phyloP scores from a whole-genome alignment of 2,888 invertebrate species.

The Neuroscelio doddi region DNA sequence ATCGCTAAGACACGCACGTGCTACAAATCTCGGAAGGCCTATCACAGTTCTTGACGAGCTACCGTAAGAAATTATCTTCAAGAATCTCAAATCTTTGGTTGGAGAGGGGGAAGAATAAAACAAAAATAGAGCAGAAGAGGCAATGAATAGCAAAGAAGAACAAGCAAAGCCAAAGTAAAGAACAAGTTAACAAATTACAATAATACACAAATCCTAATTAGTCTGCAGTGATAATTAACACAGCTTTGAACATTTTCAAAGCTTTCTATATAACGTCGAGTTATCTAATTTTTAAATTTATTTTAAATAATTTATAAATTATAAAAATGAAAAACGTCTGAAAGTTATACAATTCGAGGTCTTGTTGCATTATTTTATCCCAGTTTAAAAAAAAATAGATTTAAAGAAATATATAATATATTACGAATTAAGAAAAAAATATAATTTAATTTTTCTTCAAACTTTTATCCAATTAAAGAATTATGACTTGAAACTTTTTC shows the following conservation, averaged over 20 bases:
- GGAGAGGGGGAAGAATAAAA: slow-evolving; percentile 31
- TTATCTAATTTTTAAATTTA: too few relatives aligned
- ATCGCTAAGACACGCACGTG: slow-evolving; percentile 65
- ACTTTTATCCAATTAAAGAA: too few relatives aligned
- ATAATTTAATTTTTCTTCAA: too few relatives aligned
- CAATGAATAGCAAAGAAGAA: slow-evolving; percentile 23
- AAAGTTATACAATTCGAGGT: too few relatives aligned
- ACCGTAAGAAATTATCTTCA: slow-evolving; percentile 62
- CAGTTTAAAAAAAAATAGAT: too few relatives aligned
- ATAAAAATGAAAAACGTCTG: neutral
- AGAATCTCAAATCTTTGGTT: slow-evolving; percentile 52
- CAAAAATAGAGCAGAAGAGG: slow-evolving; percentile 35
- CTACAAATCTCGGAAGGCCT: slow-evolving; percentile 61
- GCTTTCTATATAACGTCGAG: too few relatives aligned
- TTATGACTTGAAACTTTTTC: too few relatives aligned
- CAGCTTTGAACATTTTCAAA: too few relatives aligned
- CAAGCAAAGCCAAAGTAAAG: neutral
- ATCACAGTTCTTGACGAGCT: slow-evolving; percentile 58
- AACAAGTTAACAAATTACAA: neutral
- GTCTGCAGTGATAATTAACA: neutral
- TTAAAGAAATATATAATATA: too few relatives aligned
- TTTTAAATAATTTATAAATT: too few relatives aligned
- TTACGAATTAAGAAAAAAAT: too few relatives aligned
- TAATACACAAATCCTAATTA: neutral
- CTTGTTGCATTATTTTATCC: too few relatives aligned